A percentile compares a stretch with the other conserved stretches of the same genome.
Evolutionary conservation across 2,888 invertebrate genomes (phyloP).

Genomic region (Drosophila prolongata): DNA sequence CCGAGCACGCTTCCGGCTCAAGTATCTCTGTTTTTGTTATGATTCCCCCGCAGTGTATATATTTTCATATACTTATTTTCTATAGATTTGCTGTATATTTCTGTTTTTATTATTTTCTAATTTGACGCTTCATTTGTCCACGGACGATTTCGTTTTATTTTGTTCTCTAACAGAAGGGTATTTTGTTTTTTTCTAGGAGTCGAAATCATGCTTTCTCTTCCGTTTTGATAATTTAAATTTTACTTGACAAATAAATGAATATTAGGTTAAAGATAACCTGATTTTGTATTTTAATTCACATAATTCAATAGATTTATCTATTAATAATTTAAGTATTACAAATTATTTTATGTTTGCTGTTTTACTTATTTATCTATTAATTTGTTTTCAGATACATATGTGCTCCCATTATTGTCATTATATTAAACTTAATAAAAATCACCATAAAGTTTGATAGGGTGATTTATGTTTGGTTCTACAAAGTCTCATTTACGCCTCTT

Average conservation of each 20-base stretch:
- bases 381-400: not conserved
- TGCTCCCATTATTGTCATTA: too few relatives aligned
- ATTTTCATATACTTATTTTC: constrained; percentile 28
- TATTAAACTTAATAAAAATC: not conserved
- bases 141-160: constrained; percentile 22
- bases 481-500: constrained; percentile 9
- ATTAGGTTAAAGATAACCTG: too few relatives aligned
- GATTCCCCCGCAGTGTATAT: constrained; percentile 7
- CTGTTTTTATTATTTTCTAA: constrained; percentile 61
- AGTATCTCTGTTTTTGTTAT: constrained; percentile 52
- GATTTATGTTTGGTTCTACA: not conserved
- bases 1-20: constrained; percentile 64
- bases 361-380: not conserved
- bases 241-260: too few relatives aligned
- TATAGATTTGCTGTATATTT: constrained; percentile 28
- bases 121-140: constrained; percentile 65
- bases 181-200: not conserved
- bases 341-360: too few relatives aligned
- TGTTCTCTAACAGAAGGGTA: constrained; percentile 2
- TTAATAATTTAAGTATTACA: too few relatives aligned
- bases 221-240: not conserved
- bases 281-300: too few relatives aligned
- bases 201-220: not conserved
- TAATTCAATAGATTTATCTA: too few relatives aligned
- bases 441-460: not conserved